Conservation (phyloP, 2,113 vertebrate species). For the Xiphias gladius region DNA sequence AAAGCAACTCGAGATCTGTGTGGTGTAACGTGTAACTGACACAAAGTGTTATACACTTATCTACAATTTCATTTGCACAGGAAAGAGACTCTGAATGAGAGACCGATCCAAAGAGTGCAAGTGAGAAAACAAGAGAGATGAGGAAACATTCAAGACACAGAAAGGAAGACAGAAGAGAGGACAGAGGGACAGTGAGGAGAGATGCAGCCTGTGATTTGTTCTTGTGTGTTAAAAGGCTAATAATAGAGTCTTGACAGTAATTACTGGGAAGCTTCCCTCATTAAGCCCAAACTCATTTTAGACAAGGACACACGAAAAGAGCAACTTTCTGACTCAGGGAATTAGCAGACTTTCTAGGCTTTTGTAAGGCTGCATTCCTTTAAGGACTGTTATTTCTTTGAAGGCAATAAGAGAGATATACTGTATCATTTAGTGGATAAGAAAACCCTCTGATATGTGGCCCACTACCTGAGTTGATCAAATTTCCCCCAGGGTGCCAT, state of each 20-base stretch:
- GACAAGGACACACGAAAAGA: slow-evolving; percentile 45
- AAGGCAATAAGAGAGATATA: slow-evolving; percentile 12
- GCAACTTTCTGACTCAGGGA: slow-evolving; percentile 30
- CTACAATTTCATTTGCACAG: slow-evolving; percentile 21
- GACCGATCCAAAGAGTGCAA: background rate
- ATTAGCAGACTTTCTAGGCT: slow-evolving; percentile 35
- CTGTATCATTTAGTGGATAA: slow-evolving; percentile 35
- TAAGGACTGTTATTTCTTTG: slow-evolving; percentile 42
- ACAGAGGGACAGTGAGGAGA: slow-evolving; percentile 18
- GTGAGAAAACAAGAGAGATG: background rate
- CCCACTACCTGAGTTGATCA: slow-evolving; percentile 31
- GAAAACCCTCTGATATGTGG: background rate
- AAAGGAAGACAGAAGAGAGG: slow-evolving; percentile 4
- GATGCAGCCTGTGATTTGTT: slow-evolving; percentile 51
- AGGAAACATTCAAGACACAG: background rate
- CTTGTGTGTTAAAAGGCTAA: slow-evolving; percentile 57
- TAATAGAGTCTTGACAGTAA: slow-evolving; percentile 64
- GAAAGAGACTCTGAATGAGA: background rate
- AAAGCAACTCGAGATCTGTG: slow-evolving; percentile 16
- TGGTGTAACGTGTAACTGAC: slow-evolving; percentile 28
- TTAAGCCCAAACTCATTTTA: slow-evolving; percentile 52
- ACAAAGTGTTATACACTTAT: slow-evolving; percentile 40
- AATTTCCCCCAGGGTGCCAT: slow-evolving; percentile 24
- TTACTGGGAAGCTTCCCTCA: slow-evolving; percentile 58
- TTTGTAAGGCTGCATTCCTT: slow-evolving; percentile 39